A percentile compares a stretch with the other conserved stretches of the same genome.
These are phyloP conservation scores for Cecidostiba fungosa DNA, from an alignment of 2,888 invertebrate species.

Conservation along the genomic window DNA sequence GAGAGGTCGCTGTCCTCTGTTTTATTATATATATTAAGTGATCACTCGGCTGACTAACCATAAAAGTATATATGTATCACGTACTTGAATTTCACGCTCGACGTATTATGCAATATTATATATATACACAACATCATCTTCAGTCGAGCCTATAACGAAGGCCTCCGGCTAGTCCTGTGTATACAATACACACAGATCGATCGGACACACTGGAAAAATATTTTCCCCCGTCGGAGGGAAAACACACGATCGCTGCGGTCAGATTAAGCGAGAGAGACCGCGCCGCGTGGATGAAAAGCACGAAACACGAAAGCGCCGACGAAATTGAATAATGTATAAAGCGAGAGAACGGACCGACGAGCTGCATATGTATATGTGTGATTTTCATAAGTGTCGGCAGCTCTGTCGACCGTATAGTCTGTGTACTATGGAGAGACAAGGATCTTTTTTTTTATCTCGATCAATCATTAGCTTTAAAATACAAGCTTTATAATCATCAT, in stretches of 20 bases:
- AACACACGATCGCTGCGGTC: slow-evolving; percentile 41
- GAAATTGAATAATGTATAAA: slow-evolving; percentile 62
- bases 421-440: neutral
- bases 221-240: neutral
- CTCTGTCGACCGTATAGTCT: slow-evolving; percentile 42
- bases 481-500: too few species aligned
- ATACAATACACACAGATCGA: neutral
- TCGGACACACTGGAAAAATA: neutral
- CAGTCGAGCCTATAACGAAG: neutral
- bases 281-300: slow-evolving; percentile 39
- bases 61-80: too few species aligned
- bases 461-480: too few species aligned
- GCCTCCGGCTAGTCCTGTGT: neutral
- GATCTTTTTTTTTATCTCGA: too few species aligned
- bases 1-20: slow-evolving; percentile 52
- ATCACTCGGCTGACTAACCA: too few species aligned
- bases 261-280: slow-evolving; percentile 42
- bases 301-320: slow-evolving; percentile 30
- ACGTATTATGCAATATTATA: too few species aligned
- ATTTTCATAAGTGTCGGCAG: slow-evolving; percentile 53
- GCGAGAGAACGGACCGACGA: slow-evolving; percentile 41
- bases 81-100: too few species aligned
- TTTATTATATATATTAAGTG: too few species aligned
- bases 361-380: slow-evolving; percentile 16
- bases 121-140: too few species aligned